Conservation (phyloP, 2,797 vertebrate species). For the Megaceryle alcyon region DNA sequence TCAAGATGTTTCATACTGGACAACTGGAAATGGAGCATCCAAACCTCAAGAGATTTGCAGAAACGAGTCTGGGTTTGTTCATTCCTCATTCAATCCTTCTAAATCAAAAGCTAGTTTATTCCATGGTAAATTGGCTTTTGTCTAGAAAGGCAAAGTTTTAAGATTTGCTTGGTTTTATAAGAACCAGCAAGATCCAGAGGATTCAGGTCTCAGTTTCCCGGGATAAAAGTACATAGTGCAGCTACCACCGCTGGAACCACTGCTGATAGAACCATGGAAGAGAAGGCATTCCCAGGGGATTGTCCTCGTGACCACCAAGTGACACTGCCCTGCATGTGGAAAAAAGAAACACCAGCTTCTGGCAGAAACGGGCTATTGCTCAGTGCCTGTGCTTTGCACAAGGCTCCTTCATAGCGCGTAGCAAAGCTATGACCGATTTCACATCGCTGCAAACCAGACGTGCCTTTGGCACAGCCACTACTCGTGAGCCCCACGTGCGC, state of each 20-base stretch:
- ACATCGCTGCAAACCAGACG: neutral
- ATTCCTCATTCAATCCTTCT: neutral
- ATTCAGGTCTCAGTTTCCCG: too few species aligned
- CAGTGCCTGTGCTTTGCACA: too few species aligned
- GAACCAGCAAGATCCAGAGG: neutral
- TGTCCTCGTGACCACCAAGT: neutral
- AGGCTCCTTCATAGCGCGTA: neutral
- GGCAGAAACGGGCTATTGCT: fast-evolving
- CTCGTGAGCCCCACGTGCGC: fast-evolving
- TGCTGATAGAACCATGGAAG: fast-evolving
- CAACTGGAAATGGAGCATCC: neutral
- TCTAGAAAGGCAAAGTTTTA: fast-evolving
- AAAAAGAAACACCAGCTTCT: neutral
- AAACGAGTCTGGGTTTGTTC: too few species aligned
- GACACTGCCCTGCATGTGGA: neutral
- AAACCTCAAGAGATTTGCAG: neutral
- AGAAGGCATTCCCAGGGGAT: neutral
- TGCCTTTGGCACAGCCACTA: fast-evolving
- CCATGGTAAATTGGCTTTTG: too few species aligned
- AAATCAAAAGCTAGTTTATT: neutral
- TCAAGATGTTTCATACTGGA: neutral
- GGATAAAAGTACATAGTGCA: neutral
- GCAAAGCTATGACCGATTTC: neutral
- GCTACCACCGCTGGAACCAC: neutral
- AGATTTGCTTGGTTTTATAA: neutral